phyloP scores from a whole-genome alignment of 2,888 invertebrate species.

The Himalopsyche kuldschensis region DNA sequence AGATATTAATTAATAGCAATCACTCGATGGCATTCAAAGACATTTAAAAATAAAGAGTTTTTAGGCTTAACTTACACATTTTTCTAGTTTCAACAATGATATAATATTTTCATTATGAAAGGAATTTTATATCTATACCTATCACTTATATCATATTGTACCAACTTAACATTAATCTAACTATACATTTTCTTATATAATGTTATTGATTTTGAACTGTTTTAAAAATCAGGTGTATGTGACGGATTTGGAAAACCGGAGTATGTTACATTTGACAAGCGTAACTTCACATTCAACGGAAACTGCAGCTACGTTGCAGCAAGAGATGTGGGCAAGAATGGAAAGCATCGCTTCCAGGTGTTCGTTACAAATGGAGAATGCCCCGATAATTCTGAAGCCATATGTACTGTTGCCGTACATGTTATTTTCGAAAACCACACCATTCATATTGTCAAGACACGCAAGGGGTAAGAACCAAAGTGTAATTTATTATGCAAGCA shows the following conservation, averaged over 20 bases:
- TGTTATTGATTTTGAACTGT: too few relatives aligned
- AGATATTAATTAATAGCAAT: too few relatives aligned
- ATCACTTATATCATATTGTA: too few relatives aligned
- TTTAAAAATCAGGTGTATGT: constrained; percentile 57
- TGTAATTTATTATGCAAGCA: too few relatives aligned
- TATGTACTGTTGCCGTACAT: constrained; percentile 70
- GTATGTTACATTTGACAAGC: constrained; percentile 81
- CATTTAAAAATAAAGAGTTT: too few relatives aligned
- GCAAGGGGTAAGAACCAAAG: neutral
- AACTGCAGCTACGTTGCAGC: constrained; percentile 85
- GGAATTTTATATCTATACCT: too few relatives aligned
- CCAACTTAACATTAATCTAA: too few relatives aligned
- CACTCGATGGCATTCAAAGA: too few relatives aligned
- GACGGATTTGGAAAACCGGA: constrained; percentile 78
- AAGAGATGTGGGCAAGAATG: constrained; percentile 61
- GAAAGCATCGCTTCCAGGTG: constrained; percentile 61
- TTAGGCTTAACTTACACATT: too few relatives aligned
- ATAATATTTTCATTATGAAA: too few relatives aligned
- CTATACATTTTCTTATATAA: too few relatives aligned
- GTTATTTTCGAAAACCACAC: constrained; percentile 68
- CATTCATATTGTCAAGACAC: constrained; percentile 55
- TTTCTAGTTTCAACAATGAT: too few relatives aligned
- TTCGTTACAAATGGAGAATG: constrained; percentile 74
- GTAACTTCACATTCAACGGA: constrained; percentile 76
- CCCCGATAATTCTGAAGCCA: constrained; percentile 54